phyloP scores from a whole-genome alignment of 2,113 vertebrate genomes.

The Bombycilla garrulus region DNA sequence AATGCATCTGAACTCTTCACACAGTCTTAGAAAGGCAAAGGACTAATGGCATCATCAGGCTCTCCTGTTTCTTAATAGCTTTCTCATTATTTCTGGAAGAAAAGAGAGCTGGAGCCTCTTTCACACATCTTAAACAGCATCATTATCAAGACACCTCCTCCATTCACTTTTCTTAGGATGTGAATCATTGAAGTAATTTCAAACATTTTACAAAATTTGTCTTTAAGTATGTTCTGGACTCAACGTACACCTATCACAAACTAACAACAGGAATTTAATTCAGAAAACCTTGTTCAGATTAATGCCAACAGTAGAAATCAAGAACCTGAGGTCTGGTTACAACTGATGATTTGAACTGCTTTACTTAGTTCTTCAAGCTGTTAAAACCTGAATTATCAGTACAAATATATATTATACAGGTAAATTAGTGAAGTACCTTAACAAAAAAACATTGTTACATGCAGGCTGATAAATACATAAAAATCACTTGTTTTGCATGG shows the following conservation, averaged over 20 bases:
- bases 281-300: background rate
- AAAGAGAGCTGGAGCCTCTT: background rate
- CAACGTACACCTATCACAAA: background rate
- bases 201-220: background rate
- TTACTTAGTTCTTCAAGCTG: background rate
- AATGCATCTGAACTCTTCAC: background rate
- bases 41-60: background rate
- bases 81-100: background rate
- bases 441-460: background rate
- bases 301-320: background rate
- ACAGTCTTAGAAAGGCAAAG: background rate
- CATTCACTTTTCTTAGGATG: background rate
- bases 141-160: background rate
- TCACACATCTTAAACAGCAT: background rate
- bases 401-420: background rate
- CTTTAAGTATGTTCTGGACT: background rate
- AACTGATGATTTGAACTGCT: background rate
- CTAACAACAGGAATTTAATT: background rate
- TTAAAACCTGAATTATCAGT: background rate
- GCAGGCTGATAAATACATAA: background rate
- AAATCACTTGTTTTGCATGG: background rate
- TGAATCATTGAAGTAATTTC: background rate
- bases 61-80: background rate
- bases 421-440: background rate
- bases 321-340: background rate